phyloP scores from a whole-genome alignment of 2,888 invertebrate species.

The Patella ulyssiponensis region DNA sequence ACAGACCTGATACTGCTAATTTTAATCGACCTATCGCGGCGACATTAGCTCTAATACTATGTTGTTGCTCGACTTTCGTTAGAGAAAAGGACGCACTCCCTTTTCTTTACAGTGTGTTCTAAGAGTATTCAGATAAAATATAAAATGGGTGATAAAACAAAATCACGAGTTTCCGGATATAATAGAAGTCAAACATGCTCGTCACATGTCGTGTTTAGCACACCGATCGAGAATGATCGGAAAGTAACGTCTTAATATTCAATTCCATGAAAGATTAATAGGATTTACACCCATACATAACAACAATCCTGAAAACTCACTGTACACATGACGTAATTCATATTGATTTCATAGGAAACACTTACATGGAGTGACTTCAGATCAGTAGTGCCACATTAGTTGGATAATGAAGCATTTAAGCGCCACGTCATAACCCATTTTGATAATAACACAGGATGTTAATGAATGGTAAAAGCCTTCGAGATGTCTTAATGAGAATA shows the following conservation, averaged over 20 bases:
- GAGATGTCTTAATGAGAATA: not conserved
- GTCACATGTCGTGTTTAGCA: not conserved
- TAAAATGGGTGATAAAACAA: too few relatives aligned
- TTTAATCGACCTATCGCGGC: too few relatives aligned
- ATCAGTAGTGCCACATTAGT: not conserved
- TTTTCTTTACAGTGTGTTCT: too few relatives aligned
- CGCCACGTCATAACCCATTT: conserved; percentile 4
- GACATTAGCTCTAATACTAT: too few relatives aligned
- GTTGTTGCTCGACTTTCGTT: too few relatives aligned
- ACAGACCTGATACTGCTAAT: too few relatives aligned
- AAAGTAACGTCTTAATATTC: not conserved
- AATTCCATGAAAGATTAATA: too few relatives aligned
- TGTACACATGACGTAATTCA: conserved; percentile 1
- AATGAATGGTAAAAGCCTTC: not conserved
- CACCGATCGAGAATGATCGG: not conserved
- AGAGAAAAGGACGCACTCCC: too few relatives aligned
- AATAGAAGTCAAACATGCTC: not conserved
- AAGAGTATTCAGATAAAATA: too few relatives aligned
- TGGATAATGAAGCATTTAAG: conserved; percentile 5
- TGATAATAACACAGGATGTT: not conserved
- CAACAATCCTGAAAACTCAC: not conserved
- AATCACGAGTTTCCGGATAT: too few relatives aligned
- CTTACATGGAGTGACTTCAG: not conserved
- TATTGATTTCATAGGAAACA: not conserved
- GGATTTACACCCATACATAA: too few relatives aligned